Evolutionary conservation across 1,140 invertebrate species (phyloP), one percentile per base, ranked within the genome.

Genomic region (Leptinotarsa undecemlineata): DNA sequence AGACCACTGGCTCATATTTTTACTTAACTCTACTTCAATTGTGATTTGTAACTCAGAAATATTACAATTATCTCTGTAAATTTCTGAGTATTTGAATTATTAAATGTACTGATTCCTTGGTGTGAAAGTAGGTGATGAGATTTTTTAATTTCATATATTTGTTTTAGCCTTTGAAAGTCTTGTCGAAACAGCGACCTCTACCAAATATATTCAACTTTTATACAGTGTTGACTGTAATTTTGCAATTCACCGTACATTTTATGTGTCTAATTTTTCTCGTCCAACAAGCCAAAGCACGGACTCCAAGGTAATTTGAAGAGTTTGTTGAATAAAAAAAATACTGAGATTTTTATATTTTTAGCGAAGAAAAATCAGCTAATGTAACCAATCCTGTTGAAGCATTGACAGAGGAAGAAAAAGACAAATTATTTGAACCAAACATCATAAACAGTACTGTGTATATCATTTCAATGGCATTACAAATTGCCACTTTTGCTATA

Each of bases 201-300:
- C 96, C 98, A 64, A 99, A 99, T 85, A 99, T 99, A 78, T 99
- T 99, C 85, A 99, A 99, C 88, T 83, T 96, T 11, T 99, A 99
- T 85, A 99, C 98, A 1, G 91, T 99, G 72, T 87, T 96, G 68
- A 99, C 98, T 14, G 98, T 99, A 26, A 86, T 98, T 14, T 85
- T 94, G 6, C 98, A 99, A 87, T 99, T 99, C 87, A 89, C 92
- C 61, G 93, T 99, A 13, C 98, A 99, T 85, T 99, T 99, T 87
- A 83, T 90, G 3, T 94, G 95, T 82, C 89, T 99, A 20, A 90
- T 99, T 47, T 98, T 92, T 85, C 86, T 99, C 67, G 96, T 98
- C 8, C 90, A 90, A 78, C 90, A 95, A 86, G 95, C 95, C 11
- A 90, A 89, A 20, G 77, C 87, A 6, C 84, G 91, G 64, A 89